phyloP scores from a whole-genome alignment of 1,140 invertebrate species.

The Camponotus pennsylvanicus region DNA sequence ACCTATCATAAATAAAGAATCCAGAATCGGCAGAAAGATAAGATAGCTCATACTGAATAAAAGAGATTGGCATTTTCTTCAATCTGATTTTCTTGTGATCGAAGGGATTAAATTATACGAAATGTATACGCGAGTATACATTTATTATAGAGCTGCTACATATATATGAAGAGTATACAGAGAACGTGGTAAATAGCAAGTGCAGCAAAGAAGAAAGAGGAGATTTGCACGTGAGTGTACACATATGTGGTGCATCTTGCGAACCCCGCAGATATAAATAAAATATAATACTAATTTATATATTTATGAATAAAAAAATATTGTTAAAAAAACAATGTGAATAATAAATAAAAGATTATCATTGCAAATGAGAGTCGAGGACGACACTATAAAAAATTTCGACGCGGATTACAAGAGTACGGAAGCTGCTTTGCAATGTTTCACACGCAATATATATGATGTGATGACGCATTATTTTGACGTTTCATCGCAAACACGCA shows the following conservation, averaged over 20 bases:
- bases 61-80: neutral
- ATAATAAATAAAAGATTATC: constrained; percentile 64
- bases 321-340: constrained; percentile 73
- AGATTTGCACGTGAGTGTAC: constrained; percentile 5
- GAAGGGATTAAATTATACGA: neutral
- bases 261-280: constrained; percentile 48
- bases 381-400: constrained; percentile 16
- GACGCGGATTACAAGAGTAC: constrained; percentile 67
- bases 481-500: constrained; percentile 60
- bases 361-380: constrained; percentile 68
- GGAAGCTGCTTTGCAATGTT: constrained; percentile 24
- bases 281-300: constrained; percentile 74
- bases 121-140: constrained; percentile 1
- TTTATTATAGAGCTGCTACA: neutral
- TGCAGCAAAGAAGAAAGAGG: neutral
- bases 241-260: constrained; percentile 19
- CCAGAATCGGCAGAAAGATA: neutral
- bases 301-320: constrained; percentile 66
- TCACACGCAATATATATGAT: constrained; percentile 27
- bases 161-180: neutral
- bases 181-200: neutral
- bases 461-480: constrained; percentile 41
- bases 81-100: neutral
- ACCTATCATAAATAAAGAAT: neutral
- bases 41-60: neutral